Percentiles rank a stretch among this genome's conserved stretches.
Conservation (phyloP, 2,797 vertebrate species). For the Phyllotis vaccarum region DNA sequence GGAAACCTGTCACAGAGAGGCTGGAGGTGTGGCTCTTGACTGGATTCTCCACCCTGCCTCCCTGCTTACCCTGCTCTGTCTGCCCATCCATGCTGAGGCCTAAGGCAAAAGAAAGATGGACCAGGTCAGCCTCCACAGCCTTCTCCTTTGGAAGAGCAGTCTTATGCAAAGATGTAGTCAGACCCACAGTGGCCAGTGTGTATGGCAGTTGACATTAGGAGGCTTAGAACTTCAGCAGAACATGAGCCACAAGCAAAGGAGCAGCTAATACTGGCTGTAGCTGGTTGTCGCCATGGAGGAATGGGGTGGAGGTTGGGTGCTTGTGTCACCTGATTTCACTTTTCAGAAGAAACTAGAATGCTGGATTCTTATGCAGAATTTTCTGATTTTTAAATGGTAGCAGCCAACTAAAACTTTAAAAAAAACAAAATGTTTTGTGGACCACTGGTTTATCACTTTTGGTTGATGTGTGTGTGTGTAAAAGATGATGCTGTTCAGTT, state of each 20-base stretch:
- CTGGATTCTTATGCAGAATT: constrained; percentile 57
- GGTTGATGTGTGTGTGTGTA: neutral
- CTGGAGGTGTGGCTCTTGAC: neutral
- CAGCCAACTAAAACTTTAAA: constrained; percentile 65
- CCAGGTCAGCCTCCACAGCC: neutral
- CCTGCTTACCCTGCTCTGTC: neutral
- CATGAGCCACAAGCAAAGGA: neutral
- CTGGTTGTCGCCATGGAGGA: neutral
- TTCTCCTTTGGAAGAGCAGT: neutral
- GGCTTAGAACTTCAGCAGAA: neutral
- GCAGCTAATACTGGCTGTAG: neutral
- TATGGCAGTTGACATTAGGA: neutral
- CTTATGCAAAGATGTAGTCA: neutral
- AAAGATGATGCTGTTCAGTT: neutral
- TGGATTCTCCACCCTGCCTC: neutral
- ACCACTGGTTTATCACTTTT: constrained; percentile 35
- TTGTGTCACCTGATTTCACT: neutral
- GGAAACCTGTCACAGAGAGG: neutral
- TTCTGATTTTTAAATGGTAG: constrained; percentile 55
- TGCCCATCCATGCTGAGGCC: neutral
- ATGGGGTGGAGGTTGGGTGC: neutral
- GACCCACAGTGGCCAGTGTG: neutral
- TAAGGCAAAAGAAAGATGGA: neutral
- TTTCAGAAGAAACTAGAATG: constrained; percentile 70
- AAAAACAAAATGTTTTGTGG: constrained; percentile 30